Percentiles rank a stretch among this genome's conserved stretches.
These are phyloP conservation scores for Sepioteuthis lessoniana DNA, from an alignment of 2,888 invertebrate genomes.

Conservation along the genomic window DNA sequence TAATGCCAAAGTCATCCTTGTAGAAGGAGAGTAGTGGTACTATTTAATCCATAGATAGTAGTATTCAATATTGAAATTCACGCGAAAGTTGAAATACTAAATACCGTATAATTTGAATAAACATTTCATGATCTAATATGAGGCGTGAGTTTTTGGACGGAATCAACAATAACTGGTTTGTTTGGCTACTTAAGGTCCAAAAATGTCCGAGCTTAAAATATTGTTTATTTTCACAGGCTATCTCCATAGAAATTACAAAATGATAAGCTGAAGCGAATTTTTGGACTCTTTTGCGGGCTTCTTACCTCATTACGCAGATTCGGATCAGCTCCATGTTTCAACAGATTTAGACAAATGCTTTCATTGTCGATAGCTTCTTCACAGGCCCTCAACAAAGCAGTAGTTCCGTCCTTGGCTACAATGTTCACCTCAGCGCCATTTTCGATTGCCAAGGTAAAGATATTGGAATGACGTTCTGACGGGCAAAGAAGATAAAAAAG, in stretches of 20 bases:
- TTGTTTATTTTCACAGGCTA: no score
- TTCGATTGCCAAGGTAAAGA: slow-evolving; percentile 71
- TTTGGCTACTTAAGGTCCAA: no score
- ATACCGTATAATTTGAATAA: no score
- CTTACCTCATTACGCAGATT: slow-evolving; percentile 70
- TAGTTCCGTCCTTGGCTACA: slow-evolving; percentile 70
- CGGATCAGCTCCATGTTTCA: slow-evolving; percentile 73
- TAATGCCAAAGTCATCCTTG: no score
- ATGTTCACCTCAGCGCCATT: slow-evolving; percentile 74
- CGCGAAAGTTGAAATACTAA: no score
- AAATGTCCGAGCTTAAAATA: no score
- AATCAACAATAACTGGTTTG: no score
- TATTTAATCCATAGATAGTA: no score
- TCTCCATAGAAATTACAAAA: background rate
- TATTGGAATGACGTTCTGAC: slow-evolving; percentile 73
- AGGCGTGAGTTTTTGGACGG: no score
- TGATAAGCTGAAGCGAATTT: background rate
- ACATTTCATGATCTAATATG: no score
- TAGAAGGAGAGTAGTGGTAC: no score
- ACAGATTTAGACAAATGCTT: slow-evolving; percentile 70
- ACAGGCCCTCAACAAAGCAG: slow-evolving; percentile 73
- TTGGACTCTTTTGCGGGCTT: background rate
- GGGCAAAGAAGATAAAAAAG: slow-evolving; percentile 73
- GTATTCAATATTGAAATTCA: no score
- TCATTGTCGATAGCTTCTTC: slow-evolving; percentile 74